Percentiles rank a stretch among this genome's conserved stretches.
These are phyloP conservation scores for Hapalemur alaotrensis DNA, from an alignment of 2,797 vertebrate species.

Conservation along the genomic window DNA sequence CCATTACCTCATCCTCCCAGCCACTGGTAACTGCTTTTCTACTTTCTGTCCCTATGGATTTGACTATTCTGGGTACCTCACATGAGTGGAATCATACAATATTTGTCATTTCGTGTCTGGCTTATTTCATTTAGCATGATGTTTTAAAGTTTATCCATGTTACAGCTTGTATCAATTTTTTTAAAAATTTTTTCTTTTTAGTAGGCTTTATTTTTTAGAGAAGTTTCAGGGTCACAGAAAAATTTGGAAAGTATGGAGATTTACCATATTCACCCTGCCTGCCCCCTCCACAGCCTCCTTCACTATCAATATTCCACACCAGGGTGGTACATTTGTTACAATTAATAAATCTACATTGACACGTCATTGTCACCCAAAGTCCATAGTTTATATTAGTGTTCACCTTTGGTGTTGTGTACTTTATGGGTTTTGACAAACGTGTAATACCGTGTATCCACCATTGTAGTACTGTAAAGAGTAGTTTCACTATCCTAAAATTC, in stretches of 20 bases:
- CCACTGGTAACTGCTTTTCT: not conserved
- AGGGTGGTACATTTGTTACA: not conserved
- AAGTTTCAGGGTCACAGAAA: not conserved
- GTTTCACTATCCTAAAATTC: not conserved
- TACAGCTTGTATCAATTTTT: not conserved
- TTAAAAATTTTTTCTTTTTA: not conserved
- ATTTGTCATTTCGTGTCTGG: not conserved
- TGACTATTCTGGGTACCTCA: not conserved
- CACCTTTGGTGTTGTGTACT: not conserved
- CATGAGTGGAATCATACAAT: not conserved
- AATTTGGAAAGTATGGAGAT: not conserved
- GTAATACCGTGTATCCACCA: not conserved
- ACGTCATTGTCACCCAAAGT: not conserved
- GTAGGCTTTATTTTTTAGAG: not conserved
- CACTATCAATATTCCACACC: not conserved
- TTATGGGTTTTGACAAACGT: not conserved
- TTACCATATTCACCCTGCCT: not conserved
- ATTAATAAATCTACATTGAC: not conserved
- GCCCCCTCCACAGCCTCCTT: not conserved
- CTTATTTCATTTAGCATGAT: not conserved
- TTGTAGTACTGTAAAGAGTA: not conserved
- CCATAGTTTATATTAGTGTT: not conserved
- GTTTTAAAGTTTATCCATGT: not conserved
- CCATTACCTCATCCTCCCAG: not conserved
- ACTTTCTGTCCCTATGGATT: not conserved